Percentiles rank a stretch among this genome's conserved stretches.
phyloP scores from a whole-genome alignment of 2,888 invertebrate genomes.

The Philonicus albiceps region DNA sequence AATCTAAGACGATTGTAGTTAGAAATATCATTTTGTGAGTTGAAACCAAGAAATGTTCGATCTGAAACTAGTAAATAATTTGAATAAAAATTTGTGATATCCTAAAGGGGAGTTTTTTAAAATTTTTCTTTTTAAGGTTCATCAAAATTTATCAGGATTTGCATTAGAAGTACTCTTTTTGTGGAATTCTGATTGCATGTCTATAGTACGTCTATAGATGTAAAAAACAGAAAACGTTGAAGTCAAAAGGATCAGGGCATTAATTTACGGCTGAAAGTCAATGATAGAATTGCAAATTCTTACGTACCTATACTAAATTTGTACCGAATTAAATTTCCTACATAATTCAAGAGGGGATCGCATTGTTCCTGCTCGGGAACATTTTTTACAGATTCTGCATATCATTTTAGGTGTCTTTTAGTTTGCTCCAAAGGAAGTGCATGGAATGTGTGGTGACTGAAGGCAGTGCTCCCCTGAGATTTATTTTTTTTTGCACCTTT shows the following conservation, averaged over 20 bases:
- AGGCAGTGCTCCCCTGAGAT: neutral
- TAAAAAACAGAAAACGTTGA: neutral
- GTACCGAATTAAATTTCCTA: neutral
- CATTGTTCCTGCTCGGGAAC: neutral
- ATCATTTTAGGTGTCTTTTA: neutral
- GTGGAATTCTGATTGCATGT: too few relatives aligned
- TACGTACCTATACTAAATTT: neutral
- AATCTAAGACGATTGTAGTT: neutral
- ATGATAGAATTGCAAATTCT: neutral
- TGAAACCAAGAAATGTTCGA: too few relatives aligned
- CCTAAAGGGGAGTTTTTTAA: too few relatives aligned
- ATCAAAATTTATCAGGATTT: neutral
- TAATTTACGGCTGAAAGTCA: neutral
- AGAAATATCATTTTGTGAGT: too few relatives aligned
- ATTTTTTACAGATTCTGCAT: conserved; percentile 12
- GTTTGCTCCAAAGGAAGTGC: conserved; percentile 1
- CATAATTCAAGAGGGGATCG: neutral
- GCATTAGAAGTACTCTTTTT: neutral
- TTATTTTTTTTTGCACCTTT: neutral
- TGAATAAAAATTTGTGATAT: too few relatives aligned
- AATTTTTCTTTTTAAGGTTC: too few relatives aligned
- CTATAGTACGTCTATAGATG: too few relatives aligned
- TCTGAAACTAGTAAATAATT: too few relatives aligned
- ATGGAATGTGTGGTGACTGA: neutral
- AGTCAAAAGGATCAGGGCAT: neutral